Evolutionary conservation across 2,797 vertebrate genomes (phyloP), one percentile per base, ranked within the genome.

Genomic region (Dromococcyx pavoninus): DNA sequence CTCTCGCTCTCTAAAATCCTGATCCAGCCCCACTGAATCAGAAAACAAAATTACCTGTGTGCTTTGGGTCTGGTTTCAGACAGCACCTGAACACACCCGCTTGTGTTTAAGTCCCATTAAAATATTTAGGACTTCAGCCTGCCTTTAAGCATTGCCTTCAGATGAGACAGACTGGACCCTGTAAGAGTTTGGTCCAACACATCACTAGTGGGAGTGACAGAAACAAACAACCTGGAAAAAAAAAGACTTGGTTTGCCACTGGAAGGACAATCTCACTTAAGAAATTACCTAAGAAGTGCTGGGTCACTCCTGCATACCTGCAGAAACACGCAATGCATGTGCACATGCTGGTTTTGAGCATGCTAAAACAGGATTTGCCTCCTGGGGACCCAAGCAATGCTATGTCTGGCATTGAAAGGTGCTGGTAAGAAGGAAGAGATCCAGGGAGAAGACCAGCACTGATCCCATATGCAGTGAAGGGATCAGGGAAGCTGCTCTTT

Each of bases 281-380:
- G 51, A 50, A 65, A 51, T 56, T 17, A 62, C 61, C 9, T 5
- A 22, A 32, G 19, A 81, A 71, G 28, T 2, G 4, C 12, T 23
- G 7, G 6, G 54, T 46, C 33, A 5, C 39, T 46, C 54, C 62
- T 84, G 9, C 7, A 11, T 7, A 66, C 15, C 74, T 69, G 13
- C 66, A 57, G 73, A 71, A 88, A 61, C 2, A n/a, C 65, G 48
- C 17, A 9, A 32, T 3, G 4, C 16, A 15, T 0, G 1, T 4
- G 5, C 17, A 15, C 0, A 1, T 12, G 17, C 44, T 37, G 28
- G 7, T 18, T 71, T 65, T 41, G 51, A 2, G 5, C 8, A 10
- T 0, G 0, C 8, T 33, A 48, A 56, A 28, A 33, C 9, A 48
- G 21, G 2, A 58, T 22, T 35, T 7, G 2, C 13, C 25, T 50